Evolutionary conservation across 2,113 vertebrate species (phyloP).

Genomic region (Platichthys flesus): DNA sequence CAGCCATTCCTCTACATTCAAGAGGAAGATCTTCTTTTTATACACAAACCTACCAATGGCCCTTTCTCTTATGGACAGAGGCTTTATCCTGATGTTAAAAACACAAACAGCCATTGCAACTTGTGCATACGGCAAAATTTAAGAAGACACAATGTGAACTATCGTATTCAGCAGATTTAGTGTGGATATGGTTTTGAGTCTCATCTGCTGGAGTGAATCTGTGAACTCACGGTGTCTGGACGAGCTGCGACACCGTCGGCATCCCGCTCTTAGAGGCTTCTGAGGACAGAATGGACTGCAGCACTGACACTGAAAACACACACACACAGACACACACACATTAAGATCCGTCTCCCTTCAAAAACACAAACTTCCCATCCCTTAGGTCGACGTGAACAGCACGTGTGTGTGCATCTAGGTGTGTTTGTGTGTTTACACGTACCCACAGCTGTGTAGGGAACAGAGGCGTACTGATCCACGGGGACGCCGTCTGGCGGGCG

Average conservation of each 20-base stretch:
- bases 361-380: too few species aligned
- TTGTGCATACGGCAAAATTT: neutral
- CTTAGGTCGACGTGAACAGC: too few species aligned
- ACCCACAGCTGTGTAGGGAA: constrained; percentile 88
- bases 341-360: too few species aligned
- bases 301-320: constrained; percentile 87
- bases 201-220: neutral
- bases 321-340: neutral
- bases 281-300: constrained; percentile 95
- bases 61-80: too few species aligned
- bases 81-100: too few species aligned
- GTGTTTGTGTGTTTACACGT: constrained; percentile 64
- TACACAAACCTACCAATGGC: neutral
- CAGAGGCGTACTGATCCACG: constrained; percentile 87
- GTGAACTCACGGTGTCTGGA: constrained; percentile 92
- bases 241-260: constrained; percentile 89
- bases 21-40: neutral
- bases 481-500: constrained; percentile 89
- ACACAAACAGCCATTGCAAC: neutral
- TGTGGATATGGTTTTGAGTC: neutral
- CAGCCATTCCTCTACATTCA: neutral
- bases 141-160: constrained; percentile 66
- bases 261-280: constrained; percentile 95
- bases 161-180: neutral
- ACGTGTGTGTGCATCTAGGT: neutral